phyloP scores from a whole-genome alignment of 1,140 invertebrate species.

The Contarinia nasturtii region DNA sequence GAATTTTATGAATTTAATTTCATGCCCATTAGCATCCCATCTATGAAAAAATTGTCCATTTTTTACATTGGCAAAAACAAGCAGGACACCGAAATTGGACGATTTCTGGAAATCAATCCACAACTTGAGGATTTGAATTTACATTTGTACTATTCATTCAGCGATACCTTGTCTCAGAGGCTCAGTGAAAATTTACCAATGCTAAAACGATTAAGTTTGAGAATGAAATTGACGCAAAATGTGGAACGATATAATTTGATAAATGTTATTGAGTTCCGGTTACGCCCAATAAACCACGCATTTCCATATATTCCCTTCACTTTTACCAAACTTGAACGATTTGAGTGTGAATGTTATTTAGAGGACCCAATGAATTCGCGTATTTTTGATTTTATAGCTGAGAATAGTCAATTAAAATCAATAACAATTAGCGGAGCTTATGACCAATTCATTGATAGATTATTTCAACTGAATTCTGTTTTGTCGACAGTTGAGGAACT shows the following conservation, averaged over 20 bases:
- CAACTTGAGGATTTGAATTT: background rate
- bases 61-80: background rate
- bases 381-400: background rate
- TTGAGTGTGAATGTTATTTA: background rate
- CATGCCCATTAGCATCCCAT: background rate
- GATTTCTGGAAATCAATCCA: background rate
- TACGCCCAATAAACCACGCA: background rate
- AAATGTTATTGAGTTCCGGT: background rate
- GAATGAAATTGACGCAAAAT: background rate
- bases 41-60: background rate
- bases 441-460: no score
- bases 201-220: background rate
- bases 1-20: background rate
- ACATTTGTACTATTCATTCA: background rate
- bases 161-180: background rate
- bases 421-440: no score
- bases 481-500: no score
- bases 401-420: background rate
- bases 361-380: background rate
- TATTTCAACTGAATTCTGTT: no score
- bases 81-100: no score
- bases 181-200: background rate
- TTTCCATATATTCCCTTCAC: background rate
- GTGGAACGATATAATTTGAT: background rate
- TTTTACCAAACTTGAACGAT: background rate